Evolutionary conservation across 2,797 vertebrate genomes (phyloP), one percentile per base, ranked within the genome.

Genomic region (Hephaestus fuliginosus): DNA sequence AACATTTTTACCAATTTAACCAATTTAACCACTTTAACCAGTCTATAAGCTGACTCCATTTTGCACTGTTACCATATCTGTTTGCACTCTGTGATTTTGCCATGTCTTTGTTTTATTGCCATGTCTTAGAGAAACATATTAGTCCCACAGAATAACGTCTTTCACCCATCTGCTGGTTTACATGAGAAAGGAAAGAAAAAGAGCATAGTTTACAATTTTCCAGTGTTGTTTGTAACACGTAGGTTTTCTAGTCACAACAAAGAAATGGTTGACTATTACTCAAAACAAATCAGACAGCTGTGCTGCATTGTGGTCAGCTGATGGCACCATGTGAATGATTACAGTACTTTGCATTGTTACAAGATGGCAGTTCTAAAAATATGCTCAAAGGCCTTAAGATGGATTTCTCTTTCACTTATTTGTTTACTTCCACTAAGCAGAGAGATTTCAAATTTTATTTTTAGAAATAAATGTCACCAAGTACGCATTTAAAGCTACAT

Each of bases 91-190:
- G 25, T 25, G 25, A 25, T 25, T 25, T 25, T 25, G 25, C 25
- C 25, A 25, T 25, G 25, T 25, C 25, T 25, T 25, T 25, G 1
- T 25, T 25, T 25, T 25, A 25, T 25, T 25, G 25, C 25, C 25
- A 25, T 25, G 25, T 25, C 25, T 25, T 25, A 25, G 25, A 25
- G 25, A 25, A 25, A 25, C 25, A 25, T 25, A 25, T 25, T 25
- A 25, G 25, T 25, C 25, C 49, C 33, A 3, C 53, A 66, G 65
- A 77, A 65, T 5, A 58, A 36, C 44, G 41, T 60, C 20, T 69
- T 66, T 74, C 51, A 74, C 68, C 9, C 20, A 48, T 46, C 15
- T 71, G 44, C 14, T 62, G 51, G 20, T 58, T 64, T 43, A 22
- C n/a, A 49, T 30, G 51, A 63, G 25, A 18, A 39, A 55, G 12